A percentile compares a stretch with the other conserved stretches of the same genome.
Conservation (phyloP, 2,888 invertebrate genomes). For the Piscicola geometra region DNA sequence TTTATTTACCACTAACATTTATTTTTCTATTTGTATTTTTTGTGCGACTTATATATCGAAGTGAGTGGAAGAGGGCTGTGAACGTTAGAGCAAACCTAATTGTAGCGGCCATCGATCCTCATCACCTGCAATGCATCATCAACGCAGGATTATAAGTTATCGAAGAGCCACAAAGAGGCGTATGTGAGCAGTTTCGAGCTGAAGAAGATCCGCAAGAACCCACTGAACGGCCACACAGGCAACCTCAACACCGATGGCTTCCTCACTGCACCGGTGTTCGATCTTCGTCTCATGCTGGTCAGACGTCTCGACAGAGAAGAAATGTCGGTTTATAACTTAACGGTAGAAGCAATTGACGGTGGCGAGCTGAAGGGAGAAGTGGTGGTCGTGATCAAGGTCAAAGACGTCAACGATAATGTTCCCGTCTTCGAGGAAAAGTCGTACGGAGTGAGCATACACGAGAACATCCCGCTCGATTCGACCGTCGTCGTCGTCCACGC, state of each 20-base stretch:
- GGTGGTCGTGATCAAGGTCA: slow-evolving; percentile 37
- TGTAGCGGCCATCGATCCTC: too few species aligned
- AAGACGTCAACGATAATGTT: slow-evolving; percentile 42
- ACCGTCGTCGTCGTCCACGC: slow-evolving; percentile 38
- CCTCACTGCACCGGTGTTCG: slow-evolving; percentile 18
- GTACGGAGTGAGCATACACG: slow-evolving; percentile 38
- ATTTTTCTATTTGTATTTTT: too few species aligned
- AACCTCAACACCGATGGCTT: slow-evolving; percentile 24
- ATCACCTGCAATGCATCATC: too few species aligned
- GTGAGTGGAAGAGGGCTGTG: too few species aligned
- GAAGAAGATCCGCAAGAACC: slow-evolving; percentile 33
- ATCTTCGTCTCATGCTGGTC: slow-evolving; percentile 33
- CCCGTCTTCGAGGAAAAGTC: slow-evolving; percentile 37
- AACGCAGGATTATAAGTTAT: slow-evolving; percentile 14
- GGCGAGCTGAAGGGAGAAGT: slow-evolving; percentile 61
- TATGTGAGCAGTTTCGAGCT: slow-evolving; percentile 10
- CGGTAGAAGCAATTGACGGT: slow-evolving; percentile 80
- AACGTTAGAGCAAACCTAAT: too few species aligned
- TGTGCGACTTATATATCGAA: too few species aligned
- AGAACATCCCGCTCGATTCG: slow-evolving; percentile 33
- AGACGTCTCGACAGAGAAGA: slow-evolving; percentile 39
- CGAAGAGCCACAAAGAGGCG: not conserved
- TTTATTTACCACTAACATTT: too few species aligned
- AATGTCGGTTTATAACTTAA: slow-evolving; percentile 62
- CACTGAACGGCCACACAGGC: slow-evolving; percentile 18